Evolutionary conservation across 2,888 invertebrate species (phyloP), one percentile per base, ranked within the genome.

Genomic region (Caenorhabditis drosophilae): DNA sequence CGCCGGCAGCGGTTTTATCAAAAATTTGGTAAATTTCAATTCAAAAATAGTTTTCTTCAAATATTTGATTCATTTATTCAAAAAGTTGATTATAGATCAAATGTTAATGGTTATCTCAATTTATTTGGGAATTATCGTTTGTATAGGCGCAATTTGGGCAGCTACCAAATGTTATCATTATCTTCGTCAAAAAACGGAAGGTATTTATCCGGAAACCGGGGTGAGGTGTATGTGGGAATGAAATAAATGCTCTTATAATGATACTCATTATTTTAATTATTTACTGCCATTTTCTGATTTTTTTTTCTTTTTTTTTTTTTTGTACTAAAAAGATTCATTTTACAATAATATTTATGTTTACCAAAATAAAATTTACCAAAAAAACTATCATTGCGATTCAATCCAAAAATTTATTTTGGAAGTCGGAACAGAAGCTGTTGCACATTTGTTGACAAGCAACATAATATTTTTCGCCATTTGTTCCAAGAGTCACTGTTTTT

Each of bases 141-240:
- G 73, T 46, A 71, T 67, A 22, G 63, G 69, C 27, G 75, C 75
- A 15, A 67, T 75, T 49, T 75, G 75, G 75, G 67, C 73, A 16
- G 73, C 75, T 12, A 66, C 75, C 11, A 75, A 75, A 48, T 73
- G 73, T 34, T 75, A 73, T 47, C 75, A 75, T 38, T 75, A 68
- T 54, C 53, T 75, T 4, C 59, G 62, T 2, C 61, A 63, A 20
- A 70, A 70, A 42, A 48, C 53, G 4, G 56, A 60, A 40, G 62
- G 67, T 9, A 46, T 62, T 15, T 58, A 60, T 45, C 59, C 49
- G n/a, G 48, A 60, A 20, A 23, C 56, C 18, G 63, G 59, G 31
- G 57, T 58, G 34, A 47, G 72, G 44, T 69, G 72, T 38, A 72
- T 72, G 72, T 72, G 72, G 72, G 63, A 58, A 46, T 68, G 45